These are phyloP conservation scores for Acrocera orbiculus DNA, from an alignment of 2,888 invertebrate species.

Conservation along the genomic window DNA sequence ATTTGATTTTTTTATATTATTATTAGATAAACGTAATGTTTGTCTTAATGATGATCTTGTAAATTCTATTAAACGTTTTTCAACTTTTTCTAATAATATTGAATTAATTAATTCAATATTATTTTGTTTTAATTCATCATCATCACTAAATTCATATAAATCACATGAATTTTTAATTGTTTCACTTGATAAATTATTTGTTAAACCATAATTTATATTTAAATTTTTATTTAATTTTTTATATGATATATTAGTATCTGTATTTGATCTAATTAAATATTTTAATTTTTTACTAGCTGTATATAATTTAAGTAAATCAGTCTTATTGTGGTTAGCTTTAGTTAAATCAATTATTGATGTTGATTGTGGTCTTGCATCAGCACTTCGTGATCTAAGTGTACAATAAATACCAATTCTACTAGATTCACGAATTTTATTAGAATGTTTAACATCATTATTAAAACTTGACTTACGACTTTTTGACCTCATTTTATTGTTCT, in stretches of 20 bases:
- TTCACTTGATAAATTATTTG: slow-evolving; percentile 24
- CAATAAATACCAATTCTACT: slow-evolving; percentile 10
- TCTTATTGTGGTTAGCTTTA: slow-evolving; percentile 2
- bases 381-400: slow-evolving; percentile 7
- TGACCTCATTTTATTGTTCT: too few species aligned
- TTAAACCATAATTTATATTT: slow-evolving; percentile 15
- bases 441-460: slow-evolving; percentile 7
- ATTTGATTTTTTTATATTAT: not conserved
- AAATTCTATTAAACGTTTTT: slow-evolving; percentile 3
- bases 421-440: slow-evolving; percentile 4
- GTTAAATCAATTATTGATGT: slow-evolving; percentile 1
- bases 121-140: slow-evolving; percentile 16
- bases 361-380: not conserved
- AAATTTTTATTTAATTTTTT: not conserved
- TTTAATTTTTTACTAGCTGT: slow-evolving; percentile 9
- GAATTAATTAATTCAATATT: slow-evolving; percentile 7
- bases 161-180: slow-evolving; percentile 24
- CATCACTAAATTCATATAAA: slow-evolving; percentile 20
- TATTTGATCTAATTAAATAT: slow-evolving; percentile 6
- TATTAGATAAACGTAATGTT: too few species aligned
- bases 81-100: slow-evolving; percentile 8
- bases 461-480: slow-evolving; percentile 2
- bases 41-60: slow-evolving; percentile 4
- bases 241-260: not conserved
- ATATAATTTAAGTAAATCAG: slow-evolving; percentile 7